Evolutionary conservation across 2,113 vertebrate species (phyloP), one percentile per base, ranked within the genome.

Genomic region (Sardina pilchardus): DNA sequence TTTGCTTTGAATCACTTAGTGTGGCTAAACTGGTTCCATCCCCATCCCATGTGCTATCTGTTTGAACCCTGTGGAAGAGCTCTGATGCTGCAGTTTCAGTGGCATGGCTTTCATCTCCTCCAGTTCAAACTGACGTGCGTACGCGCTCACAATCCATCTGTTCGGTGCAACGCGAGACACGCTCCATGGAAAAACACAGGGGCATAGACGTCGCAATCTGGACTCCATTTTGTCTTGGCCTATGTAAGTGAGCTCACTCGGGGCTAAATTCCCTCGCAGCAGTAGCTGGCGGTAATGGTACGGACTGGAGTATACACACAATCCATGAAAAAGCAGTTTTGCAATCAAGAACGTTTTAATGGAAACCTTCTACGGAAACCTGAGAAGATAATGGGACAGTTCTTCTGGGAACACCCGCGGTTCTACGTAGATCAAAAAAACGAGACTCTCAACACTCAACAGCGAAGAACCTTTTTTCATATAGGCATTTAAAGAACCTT

Each of bases 141-240:
- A 1, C 1, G 53, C 53, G 19, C 50, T 75, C 14, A 36, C 30
- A 17, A 17, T 34, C 67, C 67, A 75, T 75, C 67, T 75, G 67
- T 36, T 34, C 30, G 30, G 26, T 34, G 36, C 1, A 71, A 71
- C 67, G 34, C 67, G 14, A 14, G 8, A 71, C 26, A 30, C 26
- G 1, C 67, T 71, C 30, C 67, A 71, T 30, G 26, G n/a, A 71
- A 71, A 71, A 71, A 71, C n/a, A 71, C 67, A 30, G 30, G 21
- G 21, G 19, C 6, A 9, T 14, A 30, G 30, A 75, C 4, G 12
- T 3, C 36, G 1, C 67, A 75, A 75, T 75, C 67, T 75, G 67
- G 67, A 75, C 30, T 75, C 67, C 67, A 75, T 75, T 75, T 75
- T 75, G 30, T 75, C 34, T 34, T 26, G 12, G 67, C 67, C 67